phyloP scores from a whole-genome alignment of 2,113 vertebrate species.

The Mohoua ochrocephala region DNA sequence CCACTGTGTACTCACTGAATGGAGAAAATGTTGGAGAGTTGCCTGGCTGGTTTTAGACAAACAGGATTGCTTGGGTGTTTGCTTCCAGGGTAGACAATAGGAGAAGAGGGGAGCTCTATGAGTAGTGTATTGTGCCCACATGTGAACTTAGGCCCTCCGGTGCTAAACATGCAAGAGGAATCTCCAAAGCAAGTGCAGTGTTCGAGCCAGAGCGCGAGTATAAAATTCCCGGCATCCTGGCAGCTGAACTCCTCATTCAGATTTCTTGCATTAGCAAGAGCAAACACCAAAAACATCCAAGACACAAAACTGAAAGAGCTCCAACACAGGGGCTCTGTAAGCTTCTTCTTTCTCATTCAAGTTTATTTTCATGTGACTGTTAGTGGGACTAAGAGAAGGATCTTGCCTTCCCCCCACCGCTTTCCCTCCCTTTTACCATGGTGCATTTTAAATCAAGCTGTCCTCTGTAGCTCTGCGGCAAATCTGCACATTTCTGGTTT shows the following conservation, averaged over 20 bases:
- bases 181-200: background rate
- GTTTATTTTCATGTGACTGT: background rate
- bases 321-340: background rate
- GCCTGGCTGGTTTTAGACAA: slow-evolving; percentile 19
- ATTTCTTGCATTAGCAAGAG: background rate
- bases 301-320: background rate
- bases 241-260: background rate
- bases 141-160: background rate
- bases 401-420: background rate
- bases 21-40: slow-evolving; percentile 3
- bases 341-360: background rate
- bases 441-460: slow-evolving; percentile 71
- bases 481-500: slow-evolving; percentile 72
- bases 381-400: background rate
- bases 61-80: slow-evolving; percentile 4
- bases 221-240: background rate
- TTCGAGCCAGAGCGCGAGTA: background rate
- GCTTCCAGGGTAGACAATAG: background rate
- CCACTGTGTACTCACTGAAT: background rate
- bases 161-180: background rate
- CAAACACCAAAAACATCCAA: background rate
- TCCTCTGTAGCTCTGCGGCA: slow-evolving; percentile 63
- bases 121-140: background rate
- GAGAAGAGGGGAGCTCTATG: background rate
- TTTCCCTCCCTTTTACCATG: slow-evolving; percentile 1